phyloP scores from a whole-genome alignment of 1,140 invertebrate genomes.

The Zaprionus kolodkinae region DNA sequence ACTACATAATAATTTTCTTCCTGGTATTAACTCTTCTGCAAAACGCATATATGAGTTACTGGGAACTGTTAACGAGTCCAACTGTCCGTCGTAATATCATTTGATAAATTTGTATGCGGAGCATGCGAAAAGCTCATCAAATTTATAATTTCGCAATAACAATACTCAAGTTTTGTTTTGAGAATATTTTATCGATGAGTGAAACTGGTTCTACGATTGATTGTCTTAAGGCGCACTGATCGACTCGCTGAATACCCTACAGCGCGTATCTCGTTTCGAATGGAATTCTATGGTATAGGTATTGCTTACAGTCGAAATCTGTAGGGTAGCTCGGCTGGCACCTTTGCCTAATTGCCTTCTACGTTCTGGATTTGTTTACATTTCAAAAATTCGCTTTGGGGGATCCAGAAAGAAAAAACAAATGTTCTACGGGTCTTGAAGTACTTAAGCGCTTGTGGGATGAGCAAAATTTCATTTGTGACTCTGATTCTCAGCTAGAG shows the following conservation, averaged over 20 bases:
- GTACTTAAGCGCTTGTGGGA: slow-evolving; percentile 28
- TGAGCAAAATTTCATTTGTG: slow-evolving; percentile 59
- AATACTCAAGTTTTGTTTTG: slow-evolving; percentile 57
- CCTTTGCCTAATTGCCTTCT: neutral
- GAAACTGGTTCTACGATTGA: slow-evolving; percentile 14
- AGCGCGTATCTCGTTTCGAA: too few relatives aligned
- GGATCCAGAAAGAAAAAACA: slow-evolving; percentile 14
- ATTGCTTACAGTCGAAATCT: too few relatives aligned
- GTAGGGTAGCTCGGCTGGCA: neutral
- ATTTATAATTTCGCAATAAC: slow-evolving; percentile 60
- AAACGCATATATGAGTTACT: too few relatives aligned
- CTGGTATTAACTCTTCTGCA: neutral
- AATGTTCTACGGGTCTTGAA: slow-evolving; percentile 12
- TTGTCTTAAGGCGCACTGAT: neutral
- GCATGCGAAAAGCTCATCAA: slow-evolving; percentile 39
- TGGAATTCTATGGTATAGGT: too few relatives aligned
- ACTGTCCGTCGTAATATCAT: slow-evolving; percentile 14
- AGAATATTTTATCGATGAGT: slow-evolving; percentile 32
- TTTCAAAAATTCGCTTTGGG: slow-evolving; percentile 22
- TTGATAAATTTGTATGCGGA: slow-evolving; percentile 62
- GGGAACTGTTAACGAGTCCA: slow-evolving; percentile 14
- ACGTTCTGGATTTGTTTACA: slow-evolving; percentile 36
- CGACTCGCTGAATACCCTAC: neutral
- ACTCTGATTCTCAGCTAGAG: slow-evolving; percentile 34
- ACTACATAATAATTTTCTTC: too few relatives aligned